Evolutionary conservation across 2,888 invertebrate species (phyloP), one percentile per base, ranked within the genome.

Genomic region (Rhagium mordax): DNA sequence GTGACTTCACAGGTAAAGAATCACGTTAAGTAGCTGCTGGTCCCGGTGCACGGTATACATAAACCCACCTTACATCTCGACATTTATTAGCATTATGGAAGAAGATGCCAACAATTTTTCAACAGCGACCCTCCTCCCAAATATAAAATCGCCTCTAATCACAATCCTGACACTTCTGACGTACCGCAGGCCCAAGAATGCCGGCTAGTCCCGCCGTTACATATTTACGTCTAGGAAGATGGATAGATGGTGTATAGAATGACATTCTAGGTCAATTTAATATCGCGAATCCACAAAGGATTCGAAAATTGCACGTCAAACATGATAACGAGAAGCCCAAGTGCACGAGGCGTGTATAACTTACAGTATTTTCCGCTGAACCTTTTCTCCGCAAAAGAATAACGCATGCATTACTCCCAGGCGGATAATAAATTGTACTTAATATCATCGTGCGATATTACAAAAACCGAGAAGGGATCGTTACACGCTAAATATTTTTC

Each of bases 191-290:
- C 41, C 24, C 27, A 18, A 2, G 4, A 3, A 18, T 20, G 49
- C 49, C 49, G n/a, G n/a, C n/a, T 16, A n/a, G 13, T 10, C 20
- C 5, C 5, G 8, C 7, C 18, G 20, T n/a, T 18, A 18, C 29
- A 74, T 72, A 72, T 72, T 72, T 75, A 72, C 69, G 72, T 67
- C 70, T 53, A 59, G 59, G 67, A 72, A 75, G 72, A 75, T 72
- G 66, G 74, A 75, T 75, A 67, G 70, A 66, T 64, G 61, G 64
- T 49, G 48, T 55, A n/a, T 13, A 16, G 16, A 18, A 10, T 33
- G 33, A 29, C 59, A 29, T 27, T 33, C 13, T 18, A 41, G 47
- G 61, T 62, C 61, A 62, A 62, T 62, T 62, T 48, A 48, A 47
- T 47, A 47, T 48, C 61, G 47, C 20, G 41, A 16, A 61, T 18